Evolutionary conservation across 2,888 invertebrate species (phyloP).

Genomic region (Itoplectis maculator): DNA sequence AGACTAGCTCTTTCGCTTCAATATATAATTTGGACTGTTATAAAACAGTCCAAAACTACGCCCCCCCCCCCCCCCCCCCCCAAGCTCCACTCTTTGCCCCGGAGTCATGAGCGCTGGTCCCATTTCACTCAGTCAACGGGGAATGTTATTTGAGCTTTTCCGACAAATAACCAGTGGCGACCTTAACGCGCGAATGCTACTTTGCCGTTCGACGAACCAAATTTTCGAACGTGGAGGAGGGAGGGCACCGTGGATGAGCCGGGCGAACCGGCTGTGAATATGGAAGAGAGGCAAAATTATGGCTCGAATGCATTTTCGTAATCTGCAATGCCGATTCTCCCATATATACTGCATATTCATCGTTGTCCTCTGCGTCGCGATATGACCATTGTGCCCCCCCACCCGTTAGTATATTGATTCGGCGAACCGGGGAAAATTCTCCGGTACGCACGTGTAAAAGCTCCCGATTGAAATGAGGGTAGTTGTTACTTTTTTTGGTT

Average conservation of each 20-base stretch:
- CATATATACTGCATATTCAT: not conserved
- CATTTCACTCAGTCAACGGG: slow-evolving; percentile 5
- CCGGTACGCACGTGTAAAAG: not conserved
- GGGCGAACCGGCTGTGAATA: not conserved
- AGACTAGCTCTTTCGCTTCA: slow-evolving; percentile 45
- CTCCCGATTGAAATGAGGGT: not conserved
- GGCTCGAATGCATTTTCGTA: not conserved
- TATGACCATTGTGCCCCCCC: not conserved
- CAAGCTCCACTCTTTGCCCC: slow-evolving; percentile 34
- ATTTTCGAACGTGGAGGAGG: too few relatives aligned
- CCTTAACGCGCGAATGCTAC: not conserved
- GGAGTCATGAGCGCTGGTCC: slow-evolving; percentile 38
- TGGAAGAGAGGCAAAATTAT: slow-evolving; percentile 6
- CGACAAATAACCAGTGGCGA: not conserved
- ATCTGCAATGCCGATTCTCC: not conserved
- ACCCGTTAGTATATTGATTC: too few relatives aligned
- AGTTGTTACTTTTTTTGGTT: not conserved
- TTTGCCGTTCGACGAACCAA: not conserved
- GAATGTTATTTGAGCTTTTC: slow-evolving; percentile 2
- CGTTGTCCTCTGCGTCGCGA: not conserved
- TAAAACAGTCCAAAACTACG: too few relatives aligned
- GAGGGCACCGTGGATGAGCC: not conserved
- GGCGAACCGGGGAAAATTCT: not conserved
- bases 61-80: too few relatives aligned
- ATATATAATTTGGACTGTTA: slow-evolving; percentile 55